Conservation (phyloP, 1,140 invertebrate genomes). For the Pseudomyrmex concolor region DNA sequence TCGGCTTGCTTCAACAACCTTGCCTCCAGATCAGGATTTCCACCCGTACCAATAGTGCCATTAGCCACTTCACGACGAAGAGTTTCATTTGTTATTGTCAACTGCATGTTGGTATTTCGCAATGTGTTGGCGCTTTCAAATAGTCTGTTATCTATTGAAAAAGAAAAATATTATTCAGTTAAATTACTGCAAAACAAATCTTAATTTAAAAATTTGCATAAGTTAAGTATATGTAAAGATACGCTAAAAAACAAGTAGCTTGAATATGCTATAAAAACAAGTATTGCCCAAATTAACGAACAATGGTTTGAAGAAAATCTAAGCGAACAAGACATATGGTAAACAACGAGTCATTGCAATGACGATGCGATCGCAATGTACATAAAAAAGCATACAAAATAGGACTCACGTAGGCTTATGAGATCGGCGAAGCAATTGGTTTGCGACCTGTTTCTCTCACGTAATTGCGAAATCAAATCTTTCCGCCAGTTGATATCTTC, state of each 20-base stretch:
- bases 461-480: constrained; percentile 86
- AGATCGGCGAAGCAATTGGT: constrained; percentile 87
- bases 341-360: neutral
- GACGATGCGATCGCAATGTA: too few species aligned
- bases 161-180: neutral
- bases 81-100: constrained; percentile 93
- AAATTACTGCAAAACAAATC: neutral
- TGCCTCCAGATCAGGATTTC: constrained; percentile 89
- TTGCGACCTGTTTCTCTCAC: constrained; percentile 86
- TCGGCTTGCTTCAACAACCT: constrained; percentile 95
- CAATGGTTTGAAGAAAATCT: neutral
- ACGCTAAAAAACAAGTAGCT: neutral
- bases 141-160: constrained; percentile 92
- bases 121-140: constrained; percentile 93
- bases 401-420: constrained; percentile 86
- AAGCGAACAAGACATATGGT: constrained; percentile 20
- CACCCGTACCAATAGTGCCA: constrained; percentile 79
- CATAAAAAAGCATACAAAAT: neutral
- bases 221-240: neutral
- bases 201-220: neutral
- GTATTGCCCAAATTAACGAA: neutral
- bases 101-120: constrained; percentile 92
- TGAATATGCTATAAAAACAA: neutral
- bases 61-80: constrained; percentile 87
- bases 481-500: constrained; percentile 86